These are phyloP conservation scores for Chloropsis cyanopogon DNA, from an alignment of 2,113 vertebrate genomes.

Conservation along the genomic window DNA sequence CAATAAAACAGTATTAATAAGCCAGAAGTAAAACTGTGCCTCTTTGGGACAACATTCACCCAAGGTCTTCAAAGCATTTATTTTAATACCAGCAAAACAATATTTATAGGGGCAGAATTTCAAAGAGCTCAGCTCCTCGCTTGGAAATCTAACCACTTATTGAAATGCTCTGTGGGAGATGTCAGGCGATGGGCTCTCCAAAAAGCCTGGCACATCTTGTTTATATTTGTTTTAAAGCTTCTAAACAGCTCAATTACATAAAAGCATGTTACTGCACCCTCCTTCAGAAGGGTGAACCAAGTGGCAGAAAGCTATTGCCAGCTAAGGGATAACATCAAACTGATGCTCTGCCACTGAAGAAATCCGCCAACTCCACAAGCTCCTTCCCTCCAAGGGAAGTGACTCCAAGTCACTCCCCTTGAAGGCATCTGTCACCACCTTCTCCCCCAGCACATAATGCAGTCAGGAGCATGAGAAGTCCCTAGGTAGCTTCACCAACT, in stretches of 20 bases:
- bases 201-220: neutral
- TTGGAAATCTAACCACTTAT: slow-evolving; percentile 1
- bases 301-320: neutral
- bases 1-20: neutral
- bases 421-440: neutral
- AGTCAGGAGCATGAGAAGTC: neutral
- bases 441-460: neutral
- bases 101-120: slow-evolving; percentile 11
- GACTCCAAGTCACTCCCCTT: neutral
- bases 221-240: slow-evolving; percentile 27
- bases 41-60: neutral
- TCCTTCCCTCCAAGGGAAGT: too few species aligned
- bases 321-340: slow-evolving; percentile 1
- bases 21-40: neutral
- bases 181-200: neutral
- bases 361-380: neutral
- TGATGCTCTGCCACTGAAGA: neutral
- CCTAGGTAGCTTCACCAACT: neutral
- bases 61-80: neutral
- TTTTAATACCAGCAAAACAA: neutral
- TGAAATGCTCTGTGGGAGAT: neutral
- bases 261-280: neutral
- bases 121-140: slow-evolving; percentile 17
- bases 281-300: neutral
- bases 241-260: slow-evolving; percentile 22